Evolutionary conservation across 1,140 invertebrate genomes (phyloP).

Genomic region (Drosophila kepulauana): DNA sequence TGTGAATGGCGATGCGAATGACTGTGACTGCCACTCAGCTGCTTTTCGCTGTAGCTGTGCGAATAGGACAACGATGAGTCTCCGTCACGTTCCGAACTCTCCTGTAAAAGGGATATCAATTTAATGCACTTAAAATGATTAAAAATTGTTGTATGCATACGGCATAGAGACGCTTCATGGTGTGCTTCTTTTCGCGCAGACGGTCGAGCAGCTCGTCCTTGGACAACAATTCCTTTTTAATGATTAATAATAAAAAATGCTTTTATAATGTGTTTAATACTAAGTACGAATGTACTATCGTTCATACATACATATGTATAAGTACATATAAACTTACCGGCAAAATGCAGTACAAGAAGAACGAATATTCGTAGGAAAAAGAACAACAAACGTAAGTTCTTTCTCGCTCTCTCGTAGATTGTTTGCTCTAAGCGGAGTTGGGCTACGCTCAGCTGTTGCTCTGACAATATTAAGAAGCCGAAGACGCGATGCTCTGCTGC

Average conservation of each 20-base stretch:
- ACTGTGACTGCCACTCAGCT: constrained; percentile 49
- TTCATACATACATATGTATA: background rate
- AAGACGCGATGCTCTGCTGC: background rate
- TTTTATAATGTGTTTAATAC: background rate
- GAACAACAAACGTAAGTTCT: background rate
- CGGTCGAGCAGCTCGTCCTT: constrained; percentile 88
- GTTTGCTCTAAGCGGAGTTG: background rate
- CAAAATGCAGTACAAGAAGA: constrained; percentile 6
- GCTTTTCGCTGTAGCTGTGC: constrained; percentile 77
- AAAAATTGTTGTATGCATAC: constrained; percentile 37
- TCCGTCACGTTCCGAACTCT: constrained; percentile 75
- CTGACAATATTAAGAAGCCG: constrained; percentile 9
- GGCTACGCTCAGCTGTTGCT: constrained; percentile 49
- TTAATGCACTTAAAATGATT: background rate
- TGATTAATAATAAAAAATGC: constrained; percentile 1
- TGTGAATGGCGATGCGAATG: constrained; percentile 45
- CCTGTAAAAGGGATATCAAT: constrained; percentile 37
- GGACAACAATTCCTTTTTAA: constrained; percentile 62
- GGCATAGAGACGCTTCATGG: constrained; percentile 84
- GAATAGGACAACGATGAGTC: constrained; percentile 81
- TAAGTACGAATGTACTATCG: background rate
- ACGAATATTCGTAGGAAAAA: too few relatives aligned
- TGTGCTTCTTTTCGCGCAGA: constrained; percentile 88
- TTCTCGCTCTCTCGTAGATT: background rate
- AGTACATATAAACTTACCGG: background rate